Base-by-base conservation (phyloP, 2,113 vertebrate species). In the Lucifuga dentata region DNA sequence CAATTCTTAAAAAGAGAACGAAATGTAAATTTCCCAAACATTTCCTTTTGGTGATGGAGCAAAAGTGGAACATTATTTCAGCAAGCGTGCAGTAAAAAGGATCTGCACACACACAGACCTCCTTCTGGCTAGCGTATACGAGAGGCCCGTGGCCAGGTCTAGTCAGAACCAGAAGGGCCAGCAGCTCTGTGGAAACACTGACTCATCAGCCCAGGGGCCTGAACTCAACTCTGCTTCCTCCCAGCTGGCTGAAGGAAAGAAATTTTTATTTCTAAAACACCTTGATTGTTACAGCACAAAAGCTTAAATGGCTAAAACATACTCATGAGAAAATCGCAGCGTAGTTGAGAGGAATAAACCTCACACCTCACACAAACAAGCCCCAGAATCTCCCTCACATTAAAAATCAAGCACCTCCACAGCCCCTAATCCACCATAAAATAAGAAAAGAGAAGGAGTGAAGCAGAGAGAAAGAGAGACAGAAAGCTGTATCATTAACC, bases 131-230 rank as follows among this genome's bases (percentile, higher is more conserved):
- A 35, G 55, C 58, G 64, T 51, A 45, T 46, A 26, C 11, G 24
- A 59, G 68, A 3, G 40, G 68, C 63, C 78, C 48, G 11, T 52
- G 60, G 53, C 64, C 67, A 76, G 55, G 45, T 76, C 77, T 53
- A 33, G 40, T 76, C 40, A 50, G 77, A 52, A 39, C 39, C 73
- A 70, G 63, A 19, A 76, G 67, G 62, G 43, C 67, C 75, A 65
- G 55, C 58, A 46, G 69, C 26, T 83, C 68, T 73, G 24, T 86
- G 90, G 91, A 92, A 92, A 89, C 46, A 77, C 64, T 91, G 87
- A 91, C 76, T 89, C 85, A 90, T 80, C 45, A 60, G 32, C 46
- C 46, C n/a, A 60, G 52, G 81, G 71, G 55, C 32, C 64, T 74
- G 46, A 26, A 68, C 59, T 83, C 66, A 72, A 78, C 52, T 88